phyloP scores from a whole-genome alignment of 2,113 vertebrate genomes.

The Thunnus maccoyii region DNA sequence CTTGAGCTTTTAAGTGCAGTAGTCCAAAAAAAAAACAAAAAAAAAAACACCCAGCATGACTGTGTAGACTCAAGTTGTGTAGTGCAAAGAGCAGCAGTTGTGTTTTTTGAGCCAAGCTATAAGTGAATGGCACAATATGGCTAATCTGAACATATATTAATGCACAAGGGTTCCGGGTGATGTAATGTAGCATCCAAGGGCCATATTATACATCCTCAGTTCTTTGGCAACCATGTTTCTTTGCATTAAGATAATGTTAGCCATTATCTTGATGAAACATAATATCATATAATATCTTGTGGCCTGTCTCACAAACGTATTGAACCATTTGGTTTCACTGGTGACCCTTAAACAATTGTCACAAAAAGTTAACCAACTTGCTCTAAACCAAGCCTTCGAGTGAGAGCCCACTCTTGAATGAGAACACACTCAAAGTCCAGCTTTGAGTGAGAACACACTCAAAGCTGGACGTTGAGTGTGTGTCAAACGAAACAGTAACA shows the following conservation, averaged over 20 bases:
- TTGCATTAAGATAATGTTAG: too few species aligned
- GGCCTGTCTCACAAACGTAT: background rate
- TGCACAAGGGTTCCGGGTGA: too few species aligned
- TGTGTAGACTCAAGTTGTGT: too few species aligned
- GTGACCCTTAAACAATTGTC: background rate
- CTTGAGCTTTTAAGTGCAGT: background rate
- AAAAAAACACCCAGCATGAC: background rate
- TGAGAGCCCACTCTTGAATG: too few species aligned
- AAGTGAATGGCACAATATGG: background rate
- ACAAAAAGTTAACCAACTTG: background rate
- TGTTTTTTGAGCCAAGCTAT: too few species aligned
- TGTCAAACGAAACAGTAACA: background rate
- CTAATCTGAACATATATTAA: background rate
- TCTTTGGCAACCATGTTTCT: background rate
- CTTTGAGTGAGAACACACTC: too few species aligned
- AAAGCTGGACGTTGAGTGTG: too few species aligned
- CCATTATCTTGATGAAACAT: background rate
- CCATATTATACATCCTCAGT: too few species aligned
- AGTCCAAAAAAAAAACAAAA: background rate
- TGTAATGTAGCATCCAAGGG: too few species aligned
- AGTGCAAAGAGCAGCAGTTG: too few species aligned
- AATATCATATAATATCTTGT: background rate
- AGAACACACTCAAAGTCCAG: too few species aligned
- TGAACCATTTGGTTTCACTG: background rate
- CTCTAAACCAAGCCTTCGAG: too few species aligned